phyloP scores from a whole-genome alignment of 1,140 invertebrate species.

The Coboldia fuscipes region DNA sequence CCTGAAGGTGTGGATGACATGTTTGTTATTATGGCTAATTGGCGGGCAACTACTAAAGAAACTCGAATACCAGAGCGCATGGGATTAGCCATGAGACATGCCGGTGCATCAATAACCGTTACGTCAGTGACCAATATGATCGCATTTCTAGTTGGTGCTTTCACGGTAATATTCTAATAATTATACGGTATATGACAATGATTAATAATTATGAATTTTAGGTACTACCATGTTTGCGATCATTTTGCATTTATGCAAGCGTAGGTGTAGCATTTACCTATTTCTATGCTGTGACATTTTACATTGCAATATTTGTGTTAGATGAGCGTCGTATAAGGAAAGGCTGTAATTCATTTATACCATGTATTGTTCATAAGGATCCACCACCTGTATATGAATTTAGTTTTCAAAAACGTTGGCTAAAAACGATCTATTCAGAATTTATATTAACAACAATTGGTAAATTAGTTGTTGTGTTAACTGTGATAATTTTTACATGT shows the following conservation, averaged over 20 bases:
- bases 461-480: slow-evolving; percentile 25
- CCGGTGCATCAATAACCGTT: slow-evolving; percentile 61
- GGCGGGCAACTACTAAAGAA: slow-evolving; percentile 33
- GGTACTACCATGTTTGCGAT: slow-evolving; percentile 50
- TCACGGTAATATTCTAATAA: slow-evolving; percentile 25
- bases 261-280: slow-evolving; percentile 48
- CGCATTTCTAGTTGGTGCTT: slow-evolving; percentile 48
- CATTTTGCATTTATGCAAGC: slow-evolving; percentile 54
- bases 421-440: slow-evolving; percentile 8
- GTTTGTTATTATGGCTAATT: slow-evolving; percentile 58
- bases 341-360: slow-evolving; percentile 39
- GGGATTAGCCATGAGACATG: slow-evolving; percentile 47
- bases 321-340: slow-evolving; percentile 38
- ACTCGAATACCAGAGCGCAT: slow-evolving; percentile 29
- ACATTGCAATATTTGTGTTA: slow-evolving; percentile 49
- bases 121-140: slow-evolving; percentile 67
- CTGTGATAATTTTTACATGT: slow-evolving; percentile 30
- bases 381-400: neutral
- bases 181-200: slow-evolving; percentile 2
- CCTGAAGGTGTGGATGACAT: slow-evolving; percentile 66
- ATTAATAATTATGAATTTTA: slow-evolving; percentile 15
- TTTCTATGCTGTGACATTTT: slow-evolving; percentile 53
- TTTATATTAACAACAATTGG: slow-evolving; percentile 16
- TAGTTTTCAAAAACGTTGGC: neutral
- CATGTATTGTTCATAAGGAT: slow-evolving; percentile 37